Conservation (phyloP, 2,888 invertebrate genomes). For the Cryptophagus acutangulus region DNA sequence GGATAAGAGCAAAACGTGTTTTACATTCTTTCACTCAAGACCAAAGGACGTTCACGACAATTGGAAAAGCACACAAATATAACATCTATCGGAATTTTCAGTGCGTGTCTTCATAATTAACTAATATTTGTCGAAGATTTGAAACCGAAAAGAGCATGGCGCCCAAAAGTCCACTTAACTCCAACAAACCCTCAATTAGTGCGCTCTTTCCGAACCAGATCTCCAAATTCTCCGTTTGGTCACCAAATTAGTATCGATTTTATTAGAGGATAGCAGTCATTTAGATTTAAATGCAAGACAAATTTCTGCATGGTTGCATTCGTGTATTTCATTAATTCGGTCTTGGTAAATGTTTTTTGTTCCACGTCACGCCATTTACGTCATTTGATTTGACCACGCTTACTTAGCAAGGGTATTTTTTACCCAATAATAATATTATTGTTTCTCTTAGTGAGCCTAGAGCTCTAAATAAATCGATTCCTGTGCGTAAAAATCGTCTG, state of each 20-base stretch:
- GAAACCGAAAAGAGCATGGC: no score
- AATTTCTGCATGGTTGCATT: constrained; percentile 9
- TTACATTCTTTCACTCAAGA: no score
- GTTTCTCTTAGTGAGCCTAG: constrained; percentile 12
- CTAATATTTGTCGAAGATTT: no score
- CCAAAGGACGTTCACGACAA: no score
- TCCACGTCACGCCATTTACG: constrained; percentile 12
- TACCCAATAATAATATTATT: constrained; percentile 10
- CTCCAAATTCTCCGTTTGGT: no score
- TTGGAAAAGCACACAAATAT: no score
- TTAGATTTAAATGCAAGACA: not conserved
- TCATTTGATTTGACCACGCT: constrained; percentile 11
- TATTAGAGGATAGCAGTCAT: not conserved
- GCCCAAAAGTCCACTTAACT: no score
- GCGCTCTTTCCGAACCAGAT: no score
- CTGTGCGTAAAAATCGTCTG: constrained; percentile 23
- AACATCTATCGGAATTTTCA: no score
- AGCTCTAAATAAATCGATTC: constrained; percentile 22
- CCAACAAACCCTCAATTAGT: no score
- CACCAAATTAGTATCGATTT: no score
- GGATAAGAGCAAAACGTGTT: constrained; percentile 23
- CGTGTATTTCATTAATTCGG: constrained; percentile 11
- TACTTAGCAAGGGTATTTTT: constrained; percentile 9
- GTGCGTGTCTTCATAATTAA: no score
- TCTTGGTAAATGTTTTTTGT: constrained; percentile 14